These are phyloP conservation scores for Salticus scenicus DNA, from an alignment of 2,888 invertebrate species.

Conservation along the genomic window DNA sequence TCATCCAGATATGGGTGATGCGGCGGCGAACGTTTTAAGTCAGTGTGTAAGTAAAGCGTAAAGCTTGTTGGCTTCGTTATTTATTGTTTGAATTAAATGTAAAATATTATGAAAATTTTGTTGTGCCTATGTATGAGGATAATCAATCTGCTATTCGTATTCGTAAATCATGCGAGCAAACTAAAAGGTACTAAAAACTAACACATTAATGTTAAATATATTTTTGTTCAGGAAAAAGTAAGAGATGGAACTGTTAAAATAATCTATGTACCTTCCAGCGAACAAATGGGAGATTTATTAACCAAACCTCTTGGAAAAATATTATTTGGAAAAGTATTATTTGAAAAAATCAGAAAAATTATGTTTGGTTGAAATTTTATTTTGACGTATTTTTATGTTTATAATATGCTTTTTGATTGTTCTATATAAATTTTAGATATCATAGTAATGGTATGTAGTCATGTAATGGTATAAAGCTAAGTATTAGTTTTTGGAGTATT, in stretches of 20 bases:
- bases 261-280: not conserved
- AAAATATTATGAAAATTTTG: not conserved
- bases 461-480: too few relatives aligned
- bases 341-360: not conserved
- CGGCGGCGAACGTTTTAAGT: too few relatives aligned
- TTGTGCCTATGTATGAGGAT: not conserved
- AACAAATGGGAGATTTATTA: not conserved
- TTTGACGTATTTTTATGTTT: too few relatives aligned
- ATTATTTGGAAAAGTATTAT: not conserved
- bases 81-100: too few relatives aligned
- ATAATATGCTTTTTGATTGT: not conserved
- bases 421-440: too few relatives aligned
- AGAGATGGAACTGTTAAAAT: not conserved
- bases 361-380: too few relatives aligned
- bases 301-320: slow-evolving; percentile 8
- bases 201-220: not conserved
- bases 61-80: too few relatives aligned
- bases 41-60: too few relatives aligned
- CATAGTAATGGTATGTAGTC: too few relatives aligned
- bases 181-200: not conserved
- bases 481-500: too few relatives aligned
- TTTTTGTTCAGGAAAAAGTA: not conserved
- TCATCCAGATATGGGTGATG: too few relatives aligned
- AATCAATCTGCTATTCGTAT: slow-evolving; percentile 1
- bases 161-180: not conserved